These are phyloP conservation scores for Proteles cristata DNA, from an alignment of 2,113 vertebrate genomes.

Conservation along the genomic window DNA sequence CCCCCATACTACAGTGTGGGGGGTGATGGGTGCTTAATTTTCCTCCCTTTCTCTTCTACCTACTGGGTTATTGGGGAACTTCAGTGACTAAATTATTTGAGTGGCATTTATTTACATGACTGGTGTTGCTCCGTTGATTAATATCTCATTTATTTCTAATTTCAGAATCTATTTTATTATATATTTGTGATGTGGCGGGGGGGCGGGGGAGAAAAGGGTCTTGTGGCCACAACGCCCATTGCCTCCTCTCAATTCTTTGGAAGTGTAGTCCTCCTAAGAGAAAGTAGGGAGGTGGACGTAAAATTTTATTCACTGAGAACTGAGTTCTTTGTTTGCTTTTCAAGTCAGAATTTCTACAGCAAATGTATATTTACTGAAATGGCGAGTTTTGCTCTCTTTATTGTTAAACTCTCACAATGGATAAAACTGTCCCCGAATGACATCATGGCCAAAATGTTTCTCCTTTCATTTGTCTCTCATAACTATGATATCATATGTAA, in stretches of 20 bases:
- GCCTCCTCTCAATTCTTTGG: slow-evolving; percentile 33
- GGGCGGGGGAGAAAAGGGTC: background rate
- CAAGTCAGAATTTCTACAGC: background rate
- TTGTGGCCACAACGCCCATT: slow-evolving; percentile 40
- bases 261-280: slow-evolving; percentile 5
- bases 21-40: slow-evolving; percentile 56
- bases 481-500: slow-evolving; percentile 42
- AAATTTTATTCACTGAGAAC: slow-evolving; percentile 56
- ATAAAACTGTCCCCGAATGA: slow-evolving; percentile 32
- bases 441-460: slow-evolving; percentile 40
- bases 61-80: slow-evolving; percentile 75
- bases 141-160: slow-evolving; percentile 81
- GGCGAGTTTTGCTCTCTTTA: slow-evolving; percentile 1
- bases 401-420: slow-evolving; percentile 47
- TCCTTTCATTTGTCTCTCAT: background rate
- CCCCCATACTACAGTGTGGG: background rate
- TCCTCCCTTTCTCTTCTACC: slow-evolving; percentile 66
- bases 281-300: background rate
- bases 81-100: slow-evolving; percentile 67
- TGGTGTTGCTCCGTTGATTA: slow-evolving; percentile 70
- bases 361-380: slow-evolving; percentile 42
- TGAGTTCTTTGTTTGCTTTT: slow-evolving; percentile 71
- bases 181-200: slow-evolving; percentile 55
- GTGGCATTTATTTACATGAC: slow-evolving; percentile 41
- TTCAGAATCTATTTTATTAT: slow-evolving; percentile 62